Evolutionary conservation across 2,797 vertebrate genomes (phyloP).

Genomic region (Acanthopagrus latus): DNA sequence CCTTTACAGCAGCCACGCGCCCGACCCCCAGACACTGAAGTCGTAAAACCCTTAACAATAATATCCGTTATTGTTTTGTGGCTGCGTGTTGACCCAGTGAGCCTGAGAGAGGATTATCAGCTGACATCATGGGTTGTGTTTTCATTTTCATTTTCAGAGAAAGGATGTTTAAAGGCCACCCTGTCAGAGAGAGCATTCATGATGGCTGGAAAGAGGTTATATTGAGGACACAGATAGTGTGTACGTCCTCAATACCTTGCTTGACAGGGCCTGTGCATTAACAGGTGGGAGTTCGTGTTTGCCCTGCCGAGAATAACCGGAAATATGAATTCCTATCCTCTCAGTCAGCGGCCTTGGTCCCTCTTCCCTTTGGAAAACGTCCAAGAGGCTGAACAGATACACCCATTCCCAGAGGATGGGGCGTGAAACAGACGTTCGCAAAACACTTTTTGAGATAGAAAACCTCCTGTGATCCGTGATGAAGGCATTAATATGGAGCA

Average conservation of each 20-base stretch:
- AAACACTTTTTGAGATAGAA: conserved; percentile 5
- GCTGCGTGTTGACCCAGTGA: conserved; percentile 30
- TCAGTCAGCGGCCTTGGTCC: conserved; percentile 22
- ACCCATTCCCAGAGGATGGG: conserved; percentile 39
- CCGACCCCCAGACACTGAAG: conserved; percentile 31
- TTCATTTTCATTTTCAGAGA: conserved; percentile 29
- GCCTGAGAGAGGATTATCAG: conserved; percentile 38
- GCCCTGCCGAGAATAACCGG: conserved; percentile 29
- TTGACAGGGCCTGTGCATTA: conserved; percentile 9
- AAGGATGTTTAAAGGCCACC: conserved; percentile 44
- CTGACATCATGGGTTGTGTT: conserved; percentile 36
- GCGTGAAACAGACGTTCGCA: conserved; percentile 35
- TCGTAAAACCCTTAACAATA: conserved; percentile 38
- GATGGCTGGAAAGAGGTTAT: conserved; percentile 47
- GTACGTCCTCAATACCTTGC: conserved; percentile 22
- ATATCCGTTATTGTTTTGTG: conserved; percentile 39
- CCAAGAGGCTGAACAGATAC: conserved; percentile 45
- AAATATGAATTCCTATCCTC: conserved; percentile 44
- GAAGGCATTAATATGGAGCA: background rate
- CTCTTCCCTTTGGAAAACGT: conserved; percentile 45
- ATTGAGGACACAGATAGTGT: conserved; percentile 10
- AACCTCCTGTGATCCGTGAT: background rate
- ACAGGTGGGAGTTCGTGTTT: conserved; percentile 37
- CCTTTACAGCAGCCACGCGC: conserved; percentile 33
- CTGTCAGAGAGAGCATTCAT: conserved; percentile 41